Percentiles rank a stretch among this genome's conserved stretches.
phyloP scores from a whole-genome alignment of 1,140 invertebrate genomes.

The Bombus ignitus region DNA sequence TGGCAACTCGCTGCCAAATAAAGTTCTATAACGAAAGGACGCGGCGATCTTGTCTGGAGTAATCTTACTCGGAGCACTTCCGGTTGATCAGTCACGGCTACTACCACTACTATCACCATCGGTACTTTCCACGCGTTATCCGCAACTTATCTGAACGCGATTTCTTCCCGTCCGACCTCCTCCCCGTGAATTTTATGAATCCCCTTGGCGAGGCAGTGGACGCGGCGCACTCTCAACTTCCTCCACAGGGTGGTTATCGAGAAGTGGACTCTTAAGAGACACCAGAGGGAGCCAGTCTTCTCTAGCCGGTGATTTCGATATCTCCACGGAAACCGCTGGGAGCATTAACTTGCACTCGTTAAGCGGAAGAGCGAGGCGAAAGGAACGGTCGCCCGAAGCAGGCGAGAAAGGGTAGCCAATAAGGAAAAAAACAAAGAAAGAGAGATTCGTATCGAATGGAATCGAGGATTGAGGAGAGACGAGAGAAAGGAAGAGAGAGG shows the following conservation, averaged over 20 bases:
- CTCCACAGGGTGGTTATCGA: slow-evolving; percentile 3
- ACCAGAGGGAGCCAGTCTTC: not conserved
- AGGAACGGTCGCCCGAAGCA: not conserved
- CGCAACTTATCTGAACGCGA: slow-evolving; percentile 58
- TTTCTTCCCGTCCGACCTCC: slow-evolving; percentile 13
- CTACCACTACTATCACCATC: not conserved
- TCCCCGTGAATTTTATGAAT: slow-evolving; percentile 11
- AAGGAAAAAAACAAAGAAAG: not conserved
- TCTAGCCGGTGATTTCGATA: slow-evolving; percentile 24
- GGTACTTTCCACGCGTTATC: slow-evolving; percentile 18
- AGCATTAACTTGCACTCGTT: slow-evolving; percentile 41
- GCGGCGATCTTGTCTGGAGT: slow-evolving; percentile 54
- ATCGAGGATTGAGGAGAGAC: not conserved
- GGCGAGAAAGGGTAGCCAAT: too few relatives aligned
- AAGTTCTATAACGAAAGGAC: slow-evolving; percentile 32
- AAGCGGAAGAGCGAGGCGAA: slow-evolving; percentile 25
- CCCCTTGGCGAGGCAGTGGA: not conserved
- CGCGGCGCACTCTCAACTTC: not conserved
- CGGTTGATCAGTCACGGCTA: slow-evolving; percentile 35
- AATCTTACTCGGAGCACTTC: slow-evolving; percentile 41
- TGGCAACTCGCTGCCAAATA: not conserved
- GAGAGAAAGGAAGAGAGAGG: slow-evolving; percentile 1
- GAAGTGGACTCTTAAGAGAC: slow-evolving; percentile 32
- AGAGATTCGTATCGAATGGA: not conserved
- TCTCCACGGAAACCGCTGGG: slow-evolving; percentile 16